Conservation (phyloP, 2,113 vertebrate genomes). For the Austrofundulus limnaeus region DNA sequence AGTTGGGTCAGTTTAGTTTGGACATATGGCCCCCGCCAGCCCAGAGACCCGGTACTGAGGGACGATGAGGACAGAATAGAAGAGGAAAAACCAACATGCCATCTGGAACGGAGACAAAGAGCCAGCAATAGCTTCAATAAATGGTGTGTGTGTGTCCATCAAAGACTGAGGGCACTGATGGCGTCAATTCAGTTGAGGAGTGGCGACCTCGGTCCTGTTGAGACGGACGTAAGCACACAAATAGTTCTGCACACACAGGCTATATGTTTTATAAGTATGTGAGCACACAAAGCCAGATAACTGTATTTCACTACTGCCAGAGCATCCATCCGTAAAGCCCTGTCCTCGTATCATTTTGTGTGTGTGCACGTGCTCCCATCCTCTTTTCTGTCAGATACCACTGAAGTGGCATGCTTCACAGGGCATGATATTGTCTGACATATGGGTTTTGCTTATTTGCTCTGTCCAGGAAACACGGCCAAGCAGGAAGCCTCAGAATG, state of each 20-base stretch:
- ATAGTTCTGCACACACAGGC: not conserved
- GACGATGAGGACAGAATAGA: conserved; percentile 55
- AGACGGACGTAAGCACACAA: conserved; percentile 12
- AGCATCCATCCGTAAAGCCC: conserved; percentile 62
- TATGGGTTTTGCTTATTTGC: conserved; percentile 70
- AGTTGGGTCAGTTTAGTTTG: conserved; percentile 39
- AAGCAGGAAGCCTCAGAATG: conserved; percentile 57
- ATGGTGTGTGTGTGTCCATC: not conserved
- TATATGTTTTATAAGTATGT: not conserved
- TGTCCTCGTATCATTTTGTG: conserved; percentile 53
- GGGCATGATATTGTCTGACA: conserved; percentile 72
- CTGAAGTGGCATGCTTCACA: conserved; percentile 67
- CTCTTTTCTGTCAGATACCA: conserved; percentile 52
- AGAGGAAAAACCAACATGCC: conserved; percentile 51
- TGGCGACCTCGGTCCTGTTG: conserved; percentile 22
- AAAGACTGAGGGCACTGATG: conserved; percentile 32
- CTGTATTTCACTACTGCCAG: conserved; percentile 57
- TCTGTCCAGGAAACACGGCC: conserved; percentile 73
- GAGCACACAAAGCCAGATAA: conserved; percentile 22
- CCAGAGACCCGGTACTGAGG: conserved; percentile 47
- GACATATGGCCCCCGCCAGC: conserved; percentile 58
- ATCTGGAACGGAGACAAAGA: conserved; percentile 63
- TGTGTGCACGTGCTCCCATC: conserved; percentile 17
- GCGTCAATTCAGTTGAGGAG: conserved; percentile 41
- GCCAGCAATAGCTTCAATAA: conserved; percentile 25